Percentiles rank a stretch among this genome's conserved stretches.
phyloP scores from a whole-genome alignment of 2,797 vertebrate species.

The Ibycter americanus region DNA sequence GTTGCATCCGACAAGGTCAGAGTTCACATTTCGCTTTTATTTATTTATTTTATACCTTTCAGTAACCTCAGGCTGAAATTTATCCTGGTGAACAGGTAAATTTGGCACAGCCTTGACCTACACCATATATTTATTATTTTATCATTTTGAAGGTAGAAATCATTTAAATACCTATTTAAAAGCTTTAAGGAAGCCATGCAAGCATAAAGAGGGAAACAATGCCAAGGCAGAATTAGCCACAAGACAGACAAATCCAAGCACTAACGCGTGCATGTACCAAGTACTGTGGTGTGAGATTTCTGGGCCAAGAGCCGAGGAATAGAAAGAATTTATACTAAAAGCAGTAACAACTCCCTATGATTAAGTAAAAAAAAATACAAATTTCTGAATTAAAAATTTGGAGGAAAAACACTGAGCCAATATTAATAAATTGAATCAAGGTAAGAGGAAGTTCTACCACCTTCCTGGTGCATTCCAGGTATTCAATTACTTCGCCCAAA shows the following conservation, averaged over 20 bases:
- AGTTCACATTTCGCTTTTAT: neutral
- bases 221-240: neutral
- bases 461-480: neutral
- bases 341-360: neutral
- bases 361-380: neutral
- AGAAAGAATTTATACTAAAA: neutral
- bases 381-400: neutral
- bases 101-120: neutral
- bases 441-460: neutral
- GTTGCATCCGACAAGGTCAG: neutral
- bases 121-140: neutral
- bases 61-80: neutral
- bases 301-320: neutral
- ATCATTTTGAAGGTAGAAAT: neutral
- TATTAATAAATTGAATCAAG: neutral
- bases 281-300: neutral
- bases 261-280: rapidly evolving
- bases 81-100: neutral
- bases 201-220: neutral
- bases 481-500: neutral
- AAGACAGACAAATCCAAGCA: neutral
- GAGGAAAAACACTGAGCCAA: neutral
- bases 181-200: neutral
- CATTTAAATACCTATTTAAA: neutral
- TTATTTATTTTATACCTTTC: neutral